Percentiles rank a stretch among this genome's conserved stretches.
Conservation (phyloP, 1,140 invertebrate species). For the Zaprionus gabonicus region DNA sequence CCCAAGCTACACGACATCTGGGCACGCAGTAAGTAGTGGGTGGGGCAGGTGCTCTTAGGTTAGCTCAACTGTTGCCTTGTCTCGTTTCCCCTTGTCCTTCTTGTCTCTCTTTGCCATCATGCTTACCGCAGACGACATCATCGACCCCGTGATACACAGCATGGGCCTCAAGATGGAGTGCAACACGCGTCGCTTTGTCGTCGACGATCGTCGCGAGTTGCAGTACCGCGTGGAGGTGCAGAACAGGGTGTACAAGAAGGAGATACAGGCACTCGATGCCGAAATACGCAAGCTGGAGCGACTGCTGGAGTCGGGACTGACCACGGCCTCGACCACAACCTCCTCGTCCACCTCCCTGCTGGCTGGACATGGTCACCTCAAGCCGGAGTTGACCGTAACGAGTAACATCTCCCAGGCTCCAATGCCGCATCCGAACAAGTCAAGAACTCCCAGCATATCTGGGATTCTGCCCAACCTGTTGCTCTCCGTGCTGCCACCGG, state of each 20-base stretch:
- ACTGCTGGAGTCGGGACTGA: slow-evolving; percentile 86
- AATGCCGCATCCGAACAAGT: slow-evolving; percentile 43
- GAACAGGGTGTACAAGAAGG: slow-evolving; percentile 94
- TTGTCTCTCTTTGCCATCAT: neutral
- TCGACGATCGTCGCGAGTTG: slow-evolving; percentile 90
- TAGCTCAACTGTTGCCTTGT: neutral
- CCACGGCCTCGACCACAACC: slow-evolving; percentile 86
- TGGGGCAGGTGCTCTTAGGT: neutral
- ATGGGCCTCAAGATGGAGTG: slow-evolving; percentile 94
- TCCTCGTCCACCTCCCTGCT: slow-evolving; percentile 86
- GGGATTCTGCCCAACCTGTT: slow-evolving; percentile 89
- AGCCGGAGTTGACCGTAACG: slow-evolving; percentile 84
- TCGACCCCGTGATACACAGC: slow-evolving; percentile 93
- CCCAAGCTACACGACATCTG: slow-evolving; percentile 91
- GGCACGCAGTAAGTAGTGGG: slow-evolving; percentile 85
- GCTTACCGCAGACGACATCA: slow-evolving; percentile 86
- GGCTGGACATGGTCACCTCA: slow-evolving; percentile 83
- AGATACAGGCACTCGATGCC: slow-evolving; percentile 91
- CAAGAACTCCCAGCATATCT: slow-evolving; percentile 88
- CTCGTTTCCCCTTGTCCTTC: neutral
- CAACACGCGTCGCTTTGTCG: slow-evolving; percentile 92
- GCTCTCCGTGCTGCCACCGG: slow-evolving; percentile 89
- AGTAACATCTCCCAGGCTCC: slow-evolving; percentile 49
- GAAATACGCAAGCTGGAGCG: slow-evolving; percentile 92
- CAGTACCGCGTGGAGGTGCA: slow-evolving; percentile 95